Base-by-base conservation (phyloP, 2,113 vertebrate genomes). In the Cichladusa arquata region DNA sequence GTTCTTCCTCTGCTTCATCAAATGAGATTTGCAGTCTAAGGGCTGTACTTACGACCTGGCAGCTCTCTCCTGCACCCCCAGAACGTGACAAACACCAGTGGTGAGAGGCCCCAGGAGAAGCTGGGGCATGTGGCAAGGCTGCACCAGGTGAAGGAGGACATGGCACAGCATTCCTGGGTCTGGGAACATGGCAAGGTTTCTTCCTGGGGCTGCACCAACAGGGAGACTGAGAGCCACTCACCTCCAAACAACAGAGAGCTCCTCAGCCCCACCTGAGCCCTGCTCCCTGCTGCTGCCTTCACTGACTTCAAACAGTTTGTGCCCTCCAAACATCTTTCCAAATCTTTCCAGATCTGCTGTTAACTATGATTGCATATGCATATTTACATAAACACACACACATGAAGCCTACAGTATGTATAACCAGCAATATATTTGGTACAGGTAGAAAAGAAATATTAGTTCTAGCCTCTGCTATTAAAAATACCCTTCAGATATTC, bases 361-460 rank as follows among this genome's bases (percentile, higher is more conserved):
- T 74, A 40, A 31, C 51, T 8, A 8, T 25, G n/a, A n/a, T n/a
- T n/a, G n/a, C n/a, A 29, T 3, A 18, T 15, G 3, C 7, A 48
- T 26, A 28, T n/a, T 34, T 38, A 31, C 34, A 36, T 24, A 53
- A 83, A 54, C 29, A 65, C 2, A 40, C 4, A 70, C 5, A 65
- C 9, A 8, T 6, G 29, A 64, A 78, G 5, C 2, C 22, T 36
- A 45, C 22, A 20, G 12, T 0, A 0, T 29, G 16, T 19, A 12
- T 31, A 72, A 44, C 31, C 70, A 70, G 29, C 47, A 67, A 31
- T 19, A 5, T 9, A 40, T 65, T 66, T 36, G 7, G 5, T 61
- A 48, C 13, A 29, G 31, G 1, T 15, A 5, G 33, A 61, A 81
- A 61, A 54, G 7, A 66, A 62, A 89, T 22, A 48, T 4, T 76